Evolutionary conservation across 2,888 invertebrate genomes (phyloP), one percentile per base, ranked within the genome.

Genomic region (Emmelina monodactyla): DNA sequence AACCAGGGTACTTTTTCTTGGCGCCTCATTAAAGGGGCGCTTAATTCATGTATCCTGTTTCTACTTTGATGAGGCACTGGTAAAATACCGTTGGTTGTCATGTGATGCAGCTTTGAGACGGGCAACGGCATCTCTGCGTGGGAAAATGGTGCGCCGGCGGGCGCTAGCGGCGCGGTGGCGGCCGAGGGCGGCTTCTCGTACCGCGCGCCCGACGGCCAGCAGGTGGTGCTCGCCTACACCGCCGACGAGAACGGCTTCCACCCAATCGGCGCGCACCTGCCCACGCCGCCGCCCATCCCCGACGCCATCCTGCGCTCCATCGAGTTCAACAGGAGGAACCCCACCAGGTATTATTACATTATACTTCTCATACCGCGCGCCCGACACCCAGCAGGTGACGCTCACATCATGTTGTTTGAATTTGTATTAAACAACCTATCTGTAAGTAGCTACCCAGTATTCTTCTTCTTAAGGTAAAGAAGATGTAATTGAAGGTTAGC

Each of bases 191-290:
- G 82, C 33, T 87, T 82, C 68, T 84, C 85, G 12, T 88, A 85
- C 64, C 83, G 84, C 11, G 82, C 86, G 2, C 87, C 87, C 1
- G 88, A 88, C 48, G 87, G 87, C 29, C 82, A 83, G 49, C 78
- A 84, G 46, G 82, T 87, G 50, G 82, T 83, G 7, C 63, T 88
- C 36, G 81, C 83, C 2, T 88, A 88, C 67, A 80, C 85, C 22
- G 88, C 88, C 14, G 88, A 88, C 50, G 88, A 88, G 59, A 87
- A 87, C 50, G 88, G 88, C 35, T 87, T 86, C 70, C 85, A 85
- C 50, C 85, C 87, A 11, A 76, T 66, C 41, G 84, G 85, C 10
- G 76, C 82, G 1, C 85, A 85, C 50, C 62, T 85, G 25, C 85
- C 84, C 5, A 84, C 83, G 0, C 79, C 84, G 0, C 84, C 84